Percentiles rank a stretch among this genome's conserved stretches.
Evolutionary conservation across 2,797 vertebrate genomes (phyloP).

Genomic region (Petrocephalus schoutedeni): DNA sequence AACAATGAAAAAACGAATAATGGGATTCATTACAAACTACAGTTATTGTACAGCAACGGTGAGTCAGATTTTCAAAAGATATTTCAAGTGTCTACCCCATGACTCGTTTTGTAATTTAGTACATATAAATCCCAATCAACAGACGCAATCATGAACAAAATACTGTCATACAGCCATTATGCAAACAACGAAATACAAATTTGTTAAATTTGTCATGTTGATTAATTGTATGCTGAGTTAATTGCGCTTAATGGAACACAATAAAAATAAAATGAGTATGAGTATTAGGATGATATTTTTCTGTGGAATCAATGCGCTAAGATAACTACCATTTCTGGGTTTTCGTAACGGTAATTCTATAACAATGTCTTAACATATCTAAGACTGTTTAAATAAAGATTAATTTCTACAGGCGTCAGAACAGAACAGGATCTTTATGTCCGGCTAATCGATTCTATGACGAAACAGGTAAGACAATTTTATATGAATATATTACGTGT

Average conservation of each 20-base stretch:
- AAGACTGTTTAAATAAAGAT: not conserved
- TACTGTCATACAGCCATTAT: too few species aligned
- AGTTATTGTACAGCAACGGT: conserved; percentile 95
- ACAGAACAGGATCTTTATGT: conserved; percentile 86
- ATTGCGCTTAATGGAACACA: too few species aligned
- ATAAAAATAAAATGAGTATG: too few species aligned
- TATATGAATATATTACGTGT: not conserved
- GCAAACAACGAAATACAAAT: not conserved
- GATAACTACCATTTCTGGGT: not conserved
- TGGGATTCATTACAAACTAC: conserved; percentile 94
- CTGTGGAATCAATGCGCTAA: too few species aligned
- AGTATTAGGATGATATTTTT: too few species aligned
- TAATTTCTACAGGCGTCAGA: conserved; percentile 67
- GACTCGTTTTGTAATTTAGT: not conserved
- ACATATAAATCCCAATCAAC: not conserved
- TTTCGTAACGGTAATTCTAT: not conserved
- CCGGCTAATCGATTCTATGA: conserved; percentile 86
- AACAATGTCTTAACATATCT: not conserved
- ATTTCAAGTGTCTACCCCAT: not conserved
- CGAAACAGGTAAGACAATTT: conserved; percentile 83
- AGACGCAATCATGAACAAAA: not conserved
- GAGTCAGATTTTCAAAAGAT: conserved; percentile 46
- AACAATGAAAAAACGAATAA: conserved; percentile 98
- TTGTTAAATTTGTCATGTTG: not conserved
- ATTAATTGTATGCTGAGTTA: too few species aligned